Base-by-base conservation (phyloP, 2,797 vertebrate species). In the Antennarius maculatus region DNA sequence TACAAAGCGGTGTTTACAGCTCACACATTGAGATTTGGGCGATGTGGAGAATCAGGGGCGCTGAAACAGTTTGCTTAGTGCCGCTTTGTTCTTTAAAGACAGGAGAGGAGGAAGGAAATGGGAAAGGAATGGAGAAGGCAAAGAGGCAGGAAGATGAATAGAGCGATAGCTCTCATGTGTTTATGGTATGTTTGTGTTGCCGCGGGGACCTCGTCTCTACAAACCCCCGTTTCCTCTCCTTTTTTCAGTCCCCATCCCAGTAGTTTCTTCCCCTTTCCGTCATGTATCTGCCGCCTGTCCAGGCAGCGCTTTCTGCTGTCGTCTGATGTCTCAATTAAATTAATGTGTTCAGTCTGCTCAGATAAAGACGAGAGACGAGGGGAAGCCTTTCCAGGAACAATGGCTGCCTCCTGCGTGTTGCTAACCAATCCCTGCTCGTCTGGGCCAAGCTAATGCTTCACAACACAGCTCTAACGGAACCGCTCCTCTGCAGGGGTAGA, bases 261-360 rank as follows among this genome's bases (percentile, higher is more conserved):
- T 74, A 17, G 75, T 66, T 57, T 23, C n/a, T 9, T 54, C 50
- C 9, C 16, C 42, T 76, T 47, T 61, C 69, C 66, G 54, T 87
- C 81, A 76, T 74, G 80, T 84, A 74, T 87, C 79, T 66, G 68
- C 83, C 45, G 76, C 71, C 85, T 76, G 86, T 89, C 88, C 86
- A 84, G 68, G 79, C 83, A 85, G 73, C 54, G 9, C 80, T 79
- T 73, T 76, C 68, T 57, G 71, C 77, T 80, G 88, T 61, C 48
- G 55, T 89, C 85, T 88, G 89, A 88, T 86, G 85, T 87, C 83
- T 87, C 84, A 89, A 86, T 92, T 91, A 85, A 89, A 86, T 86
- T 61, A 88, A 89, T 89, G 84, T 67, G 80, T 86, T 89, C 81
- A 74, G 85, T 71, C 83, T 82, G 84, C 76, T 77, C 61, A 81